A percentile compares a stretch with the other conserved stretches of the same genome.
These are phyloP conservation scores for Chondrilla cf. caribensis DNA, from an alignment of 37 sponge, comb jelly and placozoan species.

Conservation along the genomic window DNA sequence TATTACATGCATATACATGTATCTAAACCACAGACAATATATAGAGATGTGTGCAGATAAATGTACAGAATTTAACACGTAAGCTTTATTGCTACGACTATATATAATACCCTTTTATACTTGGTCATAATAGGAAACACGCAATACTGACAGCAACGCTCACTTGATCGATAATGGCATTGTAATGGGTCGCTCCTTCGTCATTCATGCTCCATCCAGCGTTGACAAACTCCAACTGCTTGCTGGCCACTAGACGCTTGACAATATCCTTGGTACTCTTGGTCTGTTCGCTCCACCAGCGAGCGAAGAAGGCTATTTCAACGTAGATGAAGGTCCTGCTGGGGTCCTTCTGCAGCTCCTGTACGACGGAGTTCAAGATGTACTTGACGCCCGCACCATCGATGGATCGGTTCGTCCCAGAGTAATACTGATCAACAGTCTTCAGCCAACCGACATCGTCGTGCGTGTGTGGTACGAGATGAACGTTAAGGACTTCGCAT, in stretches of 20 bases:
- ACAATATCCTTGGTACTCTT: conserved; percentile 57
- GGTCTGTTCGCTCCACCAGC: conserved; percentile 87
- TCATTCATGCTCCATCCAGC: conserved; percentile 98
- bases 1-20: too few relatives aligned
- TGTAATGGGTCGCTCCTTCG: conserved; percentile 88
- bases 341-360: conserved; percentile 58
- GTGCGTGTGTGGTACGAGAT: conserved; percentile 96
- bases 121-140: too few relatives aligned
- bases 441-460: conserved; percentile 98
- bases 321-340: conserved; percentile 86
- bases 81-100: too few relatives aligned
- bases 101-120: too few relatives aligned
- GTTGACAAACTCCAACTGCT: conserved; percentile 93
- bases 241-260: conserved; percentile 51
- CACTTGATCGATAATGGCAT: conserved; percentile 95
- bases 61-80: too few relatives aligned
- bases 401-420: conserved; percentile 69
- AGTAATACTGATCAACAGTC: conserved; percentile 96
- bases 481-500: conserved; percentile 60
- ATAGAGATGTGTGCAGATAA: too few relatives aligned
- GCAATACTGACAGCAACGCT: too few relatives aligned
- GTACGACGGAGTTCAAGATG: conserved; percentile 84
- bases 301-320: conserved; percentile 83
- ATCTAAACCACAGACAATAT: too few relatives aligned
- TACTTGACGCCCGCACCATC: conserved; percentile 78